Evolutionary conservation across 64 coral and sea anemone species (phyloP).

Genomic region (Pocillopora verrucosa): DNA sequence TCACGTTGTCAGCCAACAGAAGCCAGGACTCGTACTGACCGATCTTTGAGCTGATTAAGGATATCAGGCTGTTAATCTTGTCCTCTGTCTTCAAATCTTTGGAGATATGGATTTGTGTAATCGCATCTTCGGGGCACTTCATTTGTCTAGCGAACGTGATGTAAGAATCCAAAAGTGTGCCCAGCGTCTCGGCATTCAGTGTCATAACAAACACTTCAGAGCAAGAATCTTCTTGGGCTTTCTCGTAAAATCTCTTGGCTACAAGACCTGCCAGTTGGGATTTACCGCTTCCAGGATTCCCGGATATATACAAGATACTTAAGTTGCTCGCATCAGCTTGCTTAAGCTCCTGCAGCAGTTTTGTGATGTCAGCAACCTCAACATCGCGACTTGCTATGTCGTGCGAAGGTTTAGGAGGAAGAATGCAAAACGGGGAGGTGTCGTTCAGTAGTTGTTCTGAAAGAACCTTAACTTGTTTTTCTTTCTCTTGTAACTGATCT

Average conservation of each 20-base stretch:
- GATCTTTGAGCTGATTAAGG: not conserved
- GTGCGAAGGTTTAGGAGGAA: not conserved
- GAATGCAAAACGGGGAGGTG: not conserved
- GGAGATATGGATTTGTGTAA: conserved; percentile 9
- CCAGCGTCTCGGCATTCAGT: too few species aligned
- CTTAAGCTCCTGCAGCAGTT: not conserved
- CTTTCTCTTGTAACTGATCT: not conserved
- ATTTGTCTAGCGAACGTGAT: too few species aligned
- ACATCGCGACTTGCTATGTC: not conserved
- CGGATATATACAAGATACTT: too few species aligned
- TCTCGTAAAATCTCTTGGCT: not conserved
- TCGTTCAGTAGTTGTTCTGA: not conserved
- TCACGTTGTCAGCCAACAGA: conserved; percentile 57
- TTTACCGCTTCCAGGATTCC: too few species aligned
- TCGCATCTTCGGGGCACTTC: not conserved
- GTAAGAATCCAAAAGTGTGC: too few species aligned
- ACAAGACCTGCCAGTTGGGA: not conserved
- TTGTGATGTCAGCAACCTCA: not conserved
- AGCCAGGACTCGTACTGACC: conserved; percentile 36
- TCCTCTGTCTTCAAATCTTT: conserved; percentile 32
- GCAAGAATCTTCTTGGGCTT: not conserved
- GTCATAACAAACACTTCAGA: not conserved
- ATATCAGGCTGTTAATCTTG: conserved; percentile 21
- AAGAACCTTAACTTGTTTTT: not conserved
- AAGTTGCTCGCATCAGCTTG: too few species aligned